Conservation (phyloP, 23 tunicate species). For the Aplidium turbinatum region DNA sequence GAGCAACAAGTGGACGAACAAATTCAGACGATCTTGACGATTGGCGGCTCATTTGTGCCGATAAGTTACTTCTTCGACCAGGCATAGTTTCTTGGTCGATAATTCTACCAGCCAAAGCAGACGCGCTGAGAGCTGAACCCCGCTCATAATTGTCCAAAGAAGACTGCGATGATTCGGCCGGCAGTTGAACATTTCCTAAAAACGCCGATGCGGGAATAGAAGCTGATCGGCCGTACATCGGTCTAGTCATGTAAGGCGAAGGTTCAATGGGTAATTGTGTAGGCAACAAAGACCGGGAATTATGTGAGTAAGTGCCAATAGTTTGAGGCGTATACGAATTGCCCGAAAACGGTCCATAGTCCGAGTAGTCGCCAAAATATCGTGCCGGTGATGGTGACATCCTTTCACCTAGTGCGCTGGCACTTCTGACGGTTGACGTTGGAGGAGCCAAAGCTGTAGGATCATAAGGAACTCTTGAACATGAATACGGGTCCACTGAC, state of each 20-base stretch:
- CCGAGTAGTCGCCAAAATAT: constrained; percentile 33
- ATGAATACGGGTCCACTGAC: too few relatives aligned
- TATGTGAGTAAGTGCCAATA: constrained; percentile 5
- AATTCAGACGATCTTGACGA: constrained; percentile 66
- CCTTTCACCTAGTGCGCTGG: constrained; percentile 41
- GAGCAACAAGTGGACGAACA: constrained; percentile 41
- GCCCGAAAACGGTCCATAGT: constrained; percentile 5
- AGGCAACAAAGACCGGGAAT: neutral
- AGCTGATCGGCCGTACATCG: constrained; percentile 20
- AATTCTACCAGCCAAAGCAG: constrained; percentile 26
- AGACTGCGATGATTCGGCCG: constrained; percentile 53
- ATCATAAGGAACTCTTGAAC: constrained; percentile 28
- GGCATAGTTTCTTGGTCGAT: constrained; percentile 35
- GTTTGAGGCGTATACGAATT: neutral
- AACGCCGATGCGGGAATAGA: constrained; percentile 32
- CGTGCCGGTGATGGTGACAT: constrained; percentile 41
- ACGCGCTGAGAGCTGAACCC: constrained; percentile 41
- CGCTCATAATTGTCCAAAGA: constrained; percentile 49
- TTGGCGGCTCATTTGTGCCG: constrained; percentile 57
- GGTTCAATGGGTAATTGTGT: neutral
- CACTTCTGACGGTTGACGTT: constrained; percentile 16
- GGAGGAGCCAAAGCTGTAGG: constrained; percentile 37
- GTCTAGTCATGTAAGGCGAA: neutral
- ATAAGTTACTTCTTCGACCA: constrained; percentile 24
- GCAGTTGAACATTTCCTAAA: neutral